Base-by-base conservation (phyloP, 2,113 vertebrate genomes). In the Pristiophorus japonicus region DNA sequence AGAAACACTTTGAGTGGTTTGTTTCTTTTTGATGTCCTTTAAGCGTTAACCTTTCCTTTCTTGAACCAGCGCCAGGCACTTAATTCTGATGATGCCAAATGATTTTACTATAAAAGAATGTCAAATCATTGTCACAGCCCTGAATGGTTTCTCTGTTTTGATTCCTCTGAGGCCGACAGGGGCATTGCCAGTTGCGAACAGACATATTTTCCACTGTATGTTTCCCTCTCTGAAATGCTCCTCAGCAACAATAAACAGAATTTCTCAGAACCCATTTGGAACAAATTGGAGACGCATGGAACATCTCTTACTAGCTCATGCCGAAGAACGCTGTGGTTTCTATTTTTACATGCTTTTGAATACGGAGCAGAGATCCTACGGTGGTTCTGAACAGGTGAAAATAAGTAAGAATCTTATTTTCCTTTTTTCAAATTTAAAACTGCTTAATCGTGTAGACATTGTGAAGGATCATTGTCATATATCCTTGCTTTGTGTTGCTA, bases 91-190 rank as follows among this genome's bases (percentile, higher is more conserved):
- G 34, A 92, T 63, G 59, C 88, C 59, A 92, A 92, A 63, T 92
- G 88, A 92, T 92, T 92, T 63, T 92, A 65, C 62, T 42, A 18
- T 92, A 24, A 92, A 92, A 92, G 59, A 92, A 92, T 92, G 88
- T 65, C 34, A 92, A 63, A 38, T 63, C 88, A 92, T 63, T 63
- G 88, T 92, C 88, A 42, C 59, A 4, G 27, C 5, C 38, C 85
- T 92, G 59, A 92, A 92, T 92, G 5, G 59, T 63, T 92, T 92
- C 88, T 92, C 88, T 92, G 88, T 92, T 90, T 62, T n/a, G 59
- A 38, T 65, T 38, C 14, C 88, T 92, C 59, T 92, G 16, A 38
- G 88, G 59, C 59, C 1, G 6, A 63, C 62, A 92, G 88, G 59
- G 59, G 18, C 18, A 92, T 62, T 38, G 59, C 59, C n/a, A 92